Base-by-base conservation (phyloP, 2,797 vertebrate genomes). In the Nyctalus aviator region DNA sequence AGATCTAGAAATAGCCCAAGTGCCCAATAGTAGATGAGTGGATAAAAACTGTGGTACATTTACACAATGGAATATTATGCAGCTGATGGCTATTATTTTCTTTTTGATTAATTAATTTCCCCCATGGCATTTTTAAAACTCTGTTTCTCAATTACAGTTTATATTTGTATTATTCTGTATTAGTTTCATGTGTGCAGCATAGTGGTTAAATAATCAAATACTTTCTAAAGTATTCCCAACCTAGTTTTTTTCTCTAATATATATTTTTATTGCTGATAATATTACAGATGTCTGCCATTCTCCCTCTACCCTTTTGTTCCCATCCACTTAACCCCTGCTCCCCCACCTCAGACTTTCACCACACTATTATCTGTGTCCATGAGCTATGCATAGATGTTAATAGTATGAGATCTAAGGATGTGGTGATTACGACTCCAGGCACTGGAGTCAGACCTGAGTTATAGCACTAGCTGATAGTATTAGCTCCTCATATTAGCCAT, bases 381-480 rank as follows among this genome's bases (percentile, higher is more conserved):
- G 27, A 30, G 27, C 27, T 64, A n/a, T n/a, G 30, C 30, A 64
- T n/a, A 64, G 8, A 7, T 76, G 83, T 55, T 95, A 76, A 79
- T 55, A 86, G 14, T 66, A 21, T 41, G n/a, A 73, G 7, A 55
- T 35, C 71, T 13, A 64, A 90, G 20, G 15, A 48, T 50, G 23
- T 53, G 20, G 4, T 41, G 76, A 35, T 84, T 90, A 75, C 32
- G 18, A 92, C 14, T 6, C 48, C 17, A 87, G 48, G 32, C 21
- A 87, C 30, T 92, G 25, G 30, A 90, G 44, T 93, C 48, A 86
- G 46, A 93, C 44, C 14, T 48, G 25, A n/a, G 27, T 91, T 92
- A 77, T 13, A 88, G 9, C 92, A 88, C 78, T 57, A 41, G 2
- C 84, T 94, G 59, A 30, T 21, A 77, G 59, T 81, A 86, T 88